These are phyloP conservation scores for Catajapyx aquilonaris DNA, from an alignment of 1,140 invertebrate species.

Conservation along the genomic window DNA sequence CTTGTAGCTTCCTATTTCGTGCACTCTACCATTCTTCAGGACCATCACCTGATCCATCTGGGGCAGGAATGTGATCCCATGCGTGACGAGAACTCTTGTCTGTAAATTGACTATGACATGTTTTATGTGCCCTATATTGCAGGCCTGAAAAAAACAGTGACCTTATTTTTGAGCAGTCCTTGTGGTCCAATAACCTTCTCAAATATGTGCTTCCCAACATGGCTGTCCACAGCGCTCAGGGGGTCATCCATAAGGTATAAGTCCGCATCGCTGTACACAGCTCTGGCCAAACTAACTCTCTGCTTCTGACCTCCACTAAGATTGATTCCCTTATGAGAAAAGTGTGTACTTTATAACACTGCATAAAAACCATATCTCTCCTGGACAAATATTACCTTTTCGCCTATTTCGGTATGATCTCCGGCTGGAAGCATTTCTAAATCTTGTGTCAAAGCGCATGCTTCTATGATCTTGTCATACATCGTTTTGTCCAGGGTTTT, in stretches of 20 bases:
- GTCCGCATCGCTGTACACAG: conserved; percentile 77
- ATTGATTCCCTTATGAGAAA: conserved; percentile 65
- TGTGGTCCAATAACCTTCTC: no score
- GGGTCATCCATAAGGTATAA: conserved; percentile 90
- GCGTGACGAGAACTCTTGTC: conserved; percentile 21
- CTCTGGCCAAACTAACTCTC: conserved; percentile 82
- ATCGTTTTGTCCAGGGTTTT: conserved; percentile 38
- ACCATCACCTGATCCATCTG: conserved; percentile 21
- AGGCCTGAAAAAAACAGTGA: no score
- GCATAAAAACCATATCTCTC: not conserved
- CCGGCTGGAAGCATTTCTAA: conserved; percentile 71
- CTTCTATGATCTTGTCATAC: conserved; percentile 64
- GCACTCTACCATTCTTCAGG: conserved; percentile 17
- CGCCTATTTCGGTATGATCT: conserved; percentile 80
- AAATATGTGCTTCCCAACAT: no score
- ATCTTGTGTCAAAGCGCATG: conserved; percentile 65
- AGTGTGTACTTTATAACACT: not conserved
- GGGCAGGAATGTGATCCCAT: conserved; percentile 18
- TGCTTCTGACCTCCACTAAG: no score
- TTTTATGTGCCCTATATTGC: no score
- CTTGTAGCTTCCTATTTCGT: conserved; percentile 17
- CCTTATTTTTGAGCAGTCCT: no score
- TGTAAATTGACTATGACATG: no score
- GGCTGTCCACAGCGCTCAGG: conserved; percentile 83
- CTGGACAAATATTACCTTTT: conserved; percentile 34